Evolutionary conservation across 2,888 invertebrate species (phyloP), one percentile per base, ranked within the genome.

Genomic region (Cephus pulcher): DNA sequence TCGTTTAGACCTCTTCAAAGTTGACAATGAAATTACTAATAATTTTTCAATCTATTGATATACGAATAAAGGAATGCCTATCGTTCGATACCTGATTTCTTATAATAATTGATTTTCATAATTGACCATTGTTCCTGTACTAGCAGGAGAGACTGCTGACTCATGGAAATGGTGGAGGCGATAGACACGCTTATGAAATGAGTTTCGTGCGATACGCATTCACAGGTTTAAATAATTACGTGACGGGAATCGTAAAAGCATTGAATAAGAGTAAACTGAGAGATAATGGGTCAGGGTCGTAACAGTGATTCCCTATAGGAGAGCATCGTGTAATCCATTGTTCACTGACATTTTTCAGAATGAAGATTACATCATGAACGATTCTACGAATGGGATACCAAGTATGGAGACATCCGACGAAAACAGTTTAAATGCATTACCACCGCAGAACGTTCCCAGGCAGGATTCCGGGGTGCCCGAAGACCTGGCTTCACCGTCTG

Each of bases 391-490:
- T 9, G 56, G 23, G 56, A 56, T 56, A 56, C n/a, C 76, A 34
- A 70, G 34, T 30, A 89, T 88, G 89, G 88, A 88, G 76, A 81
- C 83, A 74, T 82, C 78, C 33, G 80, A 79, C 78, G 84, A 87
- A 81, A 81, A 85, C 78, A 82, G 79, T 56, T 77, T 87, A 74
- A 86, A 84, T 69, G 82, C 84, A n/a, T 82, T 80, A 69, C 78
- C 84, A 34, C 78, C 85, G 75, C 87, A 86, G 73, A 88, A 87
- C 78, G 89, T 90, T 15, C 87, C 86, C 11, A 86, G 90, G 4
- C 90, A 91, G 78, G 91, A 90, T 75, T 90, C 90, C 2, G 90
- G 90, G 0, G 90, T 90, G 12, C 90, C 89, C 12, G 91, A 91
- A 78, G 91, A 90, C 75, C 81, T 89, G 23, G 85, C 81, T 4